These are phyloP conservation scores for Bugulina stolonifera DNA, from an alignment of 2,888 invertebrate species.

Conservation along the genomic window DNA sequence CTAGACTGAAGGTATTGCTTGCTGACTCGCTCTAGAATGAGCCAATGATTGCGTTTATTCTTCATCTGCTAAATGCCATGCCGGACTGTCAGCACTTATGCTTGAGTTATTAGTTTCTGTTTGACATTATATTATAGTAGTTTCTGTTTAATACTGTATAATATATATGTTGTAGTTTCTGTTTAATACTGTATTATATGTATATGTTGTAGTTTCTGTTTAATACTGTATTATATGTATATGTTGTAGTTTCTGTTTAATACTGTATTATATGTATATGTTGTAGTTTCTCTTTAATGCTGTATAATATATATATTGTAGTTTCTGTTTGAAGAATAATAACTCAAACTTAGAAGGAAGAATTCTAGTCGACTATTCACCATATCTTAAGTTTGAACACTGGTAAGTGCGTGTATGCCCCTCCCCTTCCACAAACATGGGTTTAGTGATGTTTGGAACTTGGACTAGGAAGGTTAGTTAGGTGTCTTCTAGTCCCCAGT, in stretches of 20 bases:
- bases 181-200: background rate
- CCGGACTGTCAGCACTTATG: too few species aligned
- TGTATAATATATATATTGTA: too few species aligned
- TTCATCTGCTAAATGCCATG: too few species aligned
- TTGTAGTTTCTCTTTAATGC: background rate
- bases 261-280: background rate
- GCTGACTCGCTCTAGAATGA: too few species aligned
- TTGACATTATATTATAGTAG: too few species aligned
- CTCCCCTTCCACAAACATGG: too few species aligned
- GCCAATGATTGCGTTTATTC: too few species aligned
- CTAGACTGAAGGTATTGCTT: too few species aligned
- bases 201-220: background rate
- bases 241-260: background rate
- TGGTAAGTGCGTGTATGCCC: conserved; percentile 23
- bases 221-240: background rate
- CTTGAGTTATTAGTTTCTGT: too few species aligned
- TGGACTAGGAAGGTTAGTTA: too few species aligned
- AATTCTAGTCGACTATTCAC: conserved; percentile 23
- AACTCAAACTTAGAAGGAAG: conserved; percentile 4
- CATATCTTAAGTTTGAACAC: conserved; percentile 15
- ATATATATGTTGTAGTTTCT: background rate
- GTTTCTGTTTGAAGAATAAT: conserved; percentile 20
- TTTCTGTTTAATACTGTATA: background rate
- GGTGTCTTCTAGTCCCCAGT: too few species aligned
- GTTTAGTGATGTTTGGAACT: too few species aligned